Conservation (phyloP, 1,140 invertebrate genomes). For the Anoplolepis gracilipes region DNA sequence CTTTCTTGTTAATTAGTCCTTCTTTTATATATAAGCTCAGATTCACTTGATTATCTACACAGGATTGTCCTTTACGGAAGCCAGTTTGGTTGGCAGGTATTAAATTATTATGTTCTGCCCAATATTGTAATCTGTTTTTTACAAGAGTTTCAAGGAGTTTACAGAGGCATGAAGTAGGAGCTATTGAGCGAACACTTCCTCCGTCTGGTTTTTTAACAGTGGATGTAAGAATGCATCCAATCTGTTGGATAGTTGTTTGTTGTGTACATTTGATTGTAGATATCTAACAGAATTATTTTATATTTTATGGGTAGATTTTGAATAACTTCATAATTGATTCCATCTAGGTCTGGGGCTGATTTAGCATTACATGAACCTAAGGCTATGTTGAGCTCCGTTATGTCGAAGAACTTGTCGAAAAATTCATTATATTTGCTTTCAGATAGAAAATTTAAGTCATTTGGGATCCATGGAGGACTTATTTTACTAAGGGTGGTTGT, state of each 20-base stretch:
- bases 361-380: no score
- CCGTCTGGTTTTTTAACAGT: background rate
- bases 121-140: constrained; percentile 33
- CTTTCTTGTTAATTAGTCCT: background rate
- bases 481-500: constrained; percentile 7
- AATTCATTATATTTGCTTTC: no score
- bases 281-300: no score
- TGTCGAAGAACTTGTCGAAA: no score
- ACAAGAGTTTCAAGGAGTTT: constrained; percentile 14
- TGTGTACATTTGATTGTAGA: background rate
- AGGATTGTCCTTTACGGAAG: constrained; percentile 1
- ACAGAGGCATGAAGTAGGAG: background rate
- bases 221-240: background rate
- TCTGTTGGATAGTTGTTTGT: background rate
- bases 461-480: background rate
- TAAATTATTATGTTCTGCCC: background rate
- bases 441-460: background rate
- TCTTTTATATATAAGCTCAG: background rate
- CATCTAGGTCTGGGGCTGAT: no score
- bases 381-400: no score
- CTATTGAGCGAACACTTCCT: background rate
- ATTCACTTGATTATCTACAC: background rate
- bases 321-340: no score
- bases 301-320: no score
- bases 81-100: background rate